These are phyloP conservation scores for Pseudopipra pipra DNA, from an alignment of 2,113 vertebrate genomes.

Conservation along the genomic window DNA sequence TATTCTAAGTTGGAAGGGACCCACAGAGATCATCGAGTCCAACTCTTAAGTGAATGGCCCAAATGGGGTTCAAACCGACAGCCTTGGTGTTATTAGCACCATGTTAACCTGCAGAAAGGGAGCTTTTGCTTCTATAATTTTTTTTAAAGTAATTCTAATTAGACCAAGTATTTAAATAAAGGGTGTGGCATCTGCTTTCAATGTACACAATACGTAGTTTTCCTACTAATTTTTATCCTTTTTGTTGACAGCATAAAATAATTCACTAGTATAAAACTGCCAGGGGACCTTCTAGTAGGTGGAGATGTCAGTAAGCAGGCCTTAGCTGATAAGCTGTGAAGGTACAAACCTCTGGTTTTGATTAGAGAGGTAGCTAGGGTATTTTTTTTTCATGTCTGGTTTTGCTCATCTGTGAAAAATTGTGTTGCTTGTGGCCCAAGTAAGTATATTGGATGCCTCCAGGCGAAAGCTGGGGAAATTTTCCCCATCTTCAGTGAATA, in stretches of 20 bases:
- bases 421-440: not conserved
- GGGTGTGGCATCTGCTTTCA: not conserved
- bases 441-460: not conserved
- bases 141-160: not conserved
- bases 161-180: not conserved
- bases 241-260: slow-evolving; percentile 24
- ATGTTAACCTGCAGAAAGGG: not conserved
- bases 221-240: not conserved
- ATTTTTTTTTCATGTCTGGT: not conserved
- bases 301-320: not conserved
- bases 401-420: not conserved
- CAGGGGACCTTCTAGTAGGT: not conserved
- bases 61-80: not conserved
- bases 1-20: not conserved
- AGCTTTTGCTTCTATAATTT: not conserved
- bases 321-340: slow-evolving; percentile 17
- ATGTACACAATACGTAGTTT: not conserved
- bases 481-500: not conserved
- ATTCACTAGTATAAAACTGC: not conserved
- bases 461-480: not conserved
- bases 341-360: not conserved
- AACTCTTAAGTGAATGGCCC: not conserved
- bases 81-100: not conserved
- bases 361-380: not conserved
- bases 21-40: not conserved